A percentile compares a stretch with the other conserved stretches of the same genome.
These are phyloP conservation scores for Willowsia nigromaculata DNA, from an alignment of 2,888 invertebrate genomes.

Conservation along the genomic window DNA sequence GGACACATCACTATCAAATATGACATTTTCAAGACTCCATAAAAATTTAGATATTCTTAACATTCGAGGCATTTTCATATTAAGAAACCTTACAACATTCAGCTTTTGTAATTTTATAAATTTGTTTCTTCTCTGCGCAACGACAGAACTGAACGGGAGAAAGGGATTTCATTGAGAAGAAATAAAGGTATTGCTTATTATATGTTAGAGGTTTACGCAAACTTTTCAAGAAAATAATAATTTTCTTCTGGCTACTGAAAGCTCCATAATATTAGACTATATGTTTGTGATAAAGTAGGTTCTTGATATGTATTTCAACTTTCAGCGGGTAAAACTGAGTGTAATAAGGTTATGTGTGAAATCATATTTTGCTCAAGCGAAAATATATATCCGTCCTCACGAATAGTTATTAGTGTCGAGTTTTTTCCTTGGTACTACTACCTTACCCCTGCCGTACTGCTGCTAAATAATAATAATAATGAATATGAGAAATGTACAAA, in stretches of 20 bases:
- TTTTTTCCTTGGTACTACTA: slow-evolving; percentile 1
- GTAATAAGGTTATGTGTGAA: not conserved
- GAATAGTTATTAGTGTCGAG: slow-evolving; percentile 7
- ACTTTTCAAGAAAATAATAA: slow-evolving; percentile 8
- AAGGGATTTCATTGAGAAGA: not conserved
- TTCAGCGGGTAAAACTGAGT: not conserved
- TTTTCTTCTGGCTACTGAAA: not conserved
- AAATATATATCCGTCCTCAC: not conserved
- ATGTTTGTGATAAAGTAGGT: not conserved
- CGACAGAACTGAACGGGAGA: not conserved
- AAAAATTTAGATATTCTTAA: slow-evolving; percentile 11
- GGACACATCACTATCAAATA: not conserved
- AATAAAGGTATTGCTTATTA: too few relatives aligned
- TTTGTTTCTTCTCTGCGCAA: not conserved
- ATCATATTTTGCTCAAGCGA: not conserved
- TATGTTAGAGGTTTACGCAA: too few relatives aligned
- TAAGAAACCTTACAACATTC: not conserved
- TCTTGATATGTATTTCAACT: not conserved
- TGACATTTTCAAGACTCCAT: not conserved
- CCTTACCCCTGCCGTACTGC: not conserved
- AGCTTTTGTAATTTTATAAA: not conserved
- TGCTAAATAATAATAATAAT: not conserved
- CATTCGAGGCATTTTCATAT: slow-evolving; percentile 56
- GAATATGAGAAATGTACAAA: not conserved
- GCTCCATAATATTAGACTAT: not conserved